Evolutionary conservation across 1,140 invertebrate species (phyloP).

Genomic region (Phocides pigmalion): DNA sequence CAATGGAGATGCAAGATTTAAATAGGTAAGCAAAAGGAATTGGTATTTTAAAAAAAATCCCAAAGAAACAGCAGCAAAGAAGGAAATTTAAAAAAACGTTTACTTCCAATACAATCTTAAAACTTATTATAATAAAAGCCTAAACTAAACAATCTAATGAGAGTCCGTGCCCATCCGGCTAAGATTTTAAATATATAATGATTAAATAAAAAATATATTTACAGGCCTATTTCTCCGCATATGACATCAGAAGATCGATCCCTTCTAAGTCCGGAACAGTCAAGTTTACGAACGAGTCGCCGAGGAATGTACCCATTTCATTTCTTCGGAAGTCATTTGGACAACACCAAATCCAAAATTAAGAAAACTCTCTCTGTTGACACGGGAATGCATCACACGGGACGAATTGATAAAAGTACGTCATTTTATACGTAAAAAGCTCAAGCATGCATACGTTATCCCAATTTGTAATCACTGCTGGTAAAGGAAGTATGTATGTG

Average conservation of each 20-base stretch:
- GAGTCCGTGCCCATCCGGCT: no score
- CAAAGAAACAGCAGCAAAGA: no score
- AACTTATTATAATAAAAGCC: no score
- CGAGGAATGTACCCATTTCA: constrained; percentile 69
- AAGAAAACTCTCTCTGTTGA: constrained; percentile 82
- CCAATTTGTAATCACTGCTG: no score
- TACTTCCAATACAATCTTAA: no score
- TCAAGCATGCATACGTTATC: no score
- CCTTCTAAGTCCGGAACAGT: constrained; percentile 70
- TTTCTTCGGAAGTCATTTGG: constrained; percentile 76
- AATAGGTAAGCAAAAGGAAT: constrained; percentile 53
- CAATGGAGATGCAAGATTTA: constrained; percentile 77
- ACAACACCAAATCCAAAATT: constrained; percentile 74
- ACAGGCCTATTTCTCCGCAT: constrained; percentile 78
- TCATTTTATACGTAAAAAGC: constrained; percentile 5
- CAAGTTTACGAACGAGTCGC: constrained; percentile 57
- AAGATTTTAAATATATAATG: no score
- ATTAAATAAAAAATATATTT: constrained; percentile 4
- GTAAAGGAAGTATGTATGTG: no score
- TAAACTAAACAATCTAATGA: no score
- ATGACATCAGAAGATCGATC: constrained; percentile 72
- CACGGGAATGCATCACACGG: constrained; percentile 81
- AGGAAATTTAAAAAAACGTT: no score
- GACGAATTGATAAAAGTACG: constrained; percentile 66
- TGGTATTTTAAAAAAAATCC: no score